phyloP scores from a whole-genome alignment of 1,140 invertebrate genomes.

The Diprion similis region DNA sequence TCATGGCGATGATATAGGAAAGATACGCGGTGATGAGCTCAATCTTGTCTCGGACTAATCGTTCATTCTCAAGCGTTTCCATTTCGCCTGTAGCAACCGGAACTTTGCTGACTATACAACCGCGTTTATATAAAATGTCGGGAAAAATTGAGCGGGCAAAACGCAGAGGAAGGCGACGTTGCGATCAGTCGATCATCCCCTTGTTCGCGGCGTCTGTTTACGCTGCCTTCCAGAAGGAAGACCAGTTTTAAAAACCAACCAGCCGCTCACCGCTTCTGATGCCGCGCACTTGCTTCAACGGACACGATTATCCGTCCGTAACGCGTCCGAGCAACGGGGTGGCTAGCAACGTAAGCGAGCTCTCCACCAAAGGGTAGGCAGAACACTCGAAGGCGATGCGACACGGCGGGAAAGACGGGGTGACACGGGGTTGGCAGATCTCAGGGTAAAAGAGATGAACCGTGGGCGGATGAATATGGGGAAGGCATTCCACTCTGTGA shows the following conservation, averaged over 20 bases:
- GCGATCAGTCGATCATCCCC: too few species aligned
- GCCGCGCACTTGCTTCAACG: conserved; percentile 41
- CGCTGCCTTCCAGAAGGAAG: background rate
- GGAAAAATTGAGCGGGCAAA: too few species aligned
- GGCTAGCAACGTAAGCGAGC: background rate
- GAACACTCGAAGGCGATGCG: background rate
- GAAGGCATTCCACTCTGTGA: conserved; percentile 83
- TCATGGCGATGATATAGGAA: too few species aligned
- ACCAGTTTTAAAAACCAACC: background rate
- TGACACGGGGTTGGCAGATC: conserved; percentile 26
- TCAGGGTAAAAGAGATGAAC: conserved; percentile 23
- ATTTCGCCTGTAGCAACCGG: too few species aligned
- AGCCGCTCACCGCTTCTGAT: conserved; percentile 28
- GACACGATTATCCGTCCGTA: conserved; percentile 21
- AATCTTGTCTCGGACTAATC: too few species aligned
- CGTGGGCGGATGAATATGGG: conserved; percentile 62
- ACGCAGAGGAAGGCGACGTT: too few species aligned
- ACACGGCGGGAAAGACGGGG: conserved; percentile 13
- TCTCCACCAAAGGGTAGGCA: conserved; percentile 35
- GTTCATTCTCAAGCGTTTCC: too few species aligned
- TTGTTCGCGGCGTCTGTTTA: background rate
- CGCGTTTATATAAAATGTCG: too few species aligned
- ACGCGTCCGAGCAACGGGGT: background rate
- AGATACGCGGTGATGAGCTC: too few species aligned
- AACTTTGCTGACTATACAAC: too few species aligned